Evolutionary conservation across 2,888 invertebrate species (phyloP).

Genomic region (Troides aeacus): DNA sequence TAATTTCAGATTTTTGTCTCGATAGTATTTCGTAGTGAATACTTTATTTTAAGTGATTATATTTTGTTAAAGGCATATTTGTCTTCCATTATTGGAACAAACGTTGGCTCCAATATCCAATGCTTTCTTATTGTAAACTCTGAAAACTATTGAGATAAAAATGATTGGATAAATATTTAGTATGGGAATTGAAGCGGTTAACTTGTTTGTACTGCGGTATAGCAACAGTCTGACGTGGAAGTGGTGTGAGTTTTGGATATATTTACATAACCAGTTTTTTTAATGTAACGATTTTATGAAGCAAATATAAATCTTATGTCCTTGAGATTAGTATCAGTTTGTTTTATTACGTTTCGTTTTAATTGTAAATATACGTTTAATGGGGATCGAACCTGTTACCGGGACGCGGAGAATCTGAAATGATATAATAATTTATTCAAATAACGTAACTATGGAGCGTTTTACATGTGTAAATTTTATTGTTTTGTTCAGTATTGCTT

Average conservation of each 20-base stretch:
- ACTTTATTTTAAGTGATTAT: background rate
- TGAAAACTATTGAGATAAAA: constrained; percentile 9
- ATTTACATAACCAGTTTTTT: constrained; percentile 29
- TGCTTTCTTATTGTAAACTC: background rate
- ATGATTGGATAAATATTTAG: constrained; percentile 13
- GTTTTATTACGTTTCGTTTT: constrained; percentile 39
- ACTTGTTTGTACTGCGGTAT: constrained; percentile 1
- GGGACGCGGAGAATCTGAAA: constrained; percentile 41
- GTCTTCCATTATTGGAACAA: constrained; percentile 22
- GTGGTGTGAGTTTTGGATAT: constrained; percentile 26
- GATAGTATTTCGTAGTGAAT: background rate
- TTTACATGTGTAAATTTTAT: constrained; percentile 74
- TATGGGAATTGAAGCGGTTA: constrained; percentile 17
- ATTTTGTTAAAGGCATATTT: constrained; percentile 4
- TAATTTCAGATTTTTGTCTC: constrained; percentile 10
- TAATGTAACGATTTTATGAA: constrained; percentile 18
- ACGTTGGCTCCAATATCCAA: constrained; percentile 19
- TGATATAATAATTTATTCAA: constrained; percentile 51
- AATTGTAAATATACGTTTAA: constrained; percentile 66
- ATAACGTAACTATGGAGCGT: constrained; percentile 52
- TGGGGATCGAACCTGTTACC: constrained; percentile 63
- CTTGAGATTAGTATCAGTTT: constrained; percentile 29
- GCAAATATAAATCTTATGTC: constrained; percentile 21
- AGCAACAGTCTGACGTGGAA: constrained; percentile 3
- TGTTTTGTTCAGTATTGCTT: constrained; percentile 77